Base-by-base conservation (phyloP, 2,888 invertebrate species). In the Cryptus viduatorius region DNA sequence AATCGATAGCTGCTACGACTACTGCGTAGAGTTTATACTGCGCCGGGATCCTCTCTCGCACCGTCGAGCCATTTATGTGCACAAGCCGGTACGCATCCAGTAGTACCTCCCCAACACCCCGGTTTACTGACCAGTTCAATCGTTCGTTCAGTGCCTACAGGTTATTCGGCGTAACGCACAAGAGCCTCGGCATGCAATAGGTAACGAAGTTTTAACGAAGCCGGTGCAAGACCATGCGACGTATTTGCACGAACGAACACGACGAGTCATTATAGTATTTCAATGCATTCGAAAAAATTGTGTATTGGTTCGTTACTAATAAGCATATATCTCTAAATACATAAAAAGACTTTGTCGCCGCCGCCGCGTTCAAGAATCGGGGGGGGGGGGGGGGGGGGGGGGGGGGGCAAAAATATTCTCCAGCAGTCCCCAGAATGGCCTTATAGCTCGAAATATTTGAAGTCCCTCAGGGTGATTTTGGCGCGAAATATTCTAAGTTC, bases 21-120 rank as follows among this genome's bases (percentile, higher is more conserved):
- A 76, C 31, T 42, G 44, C 37, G 61, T 31, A 29, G 50, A 65
- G 67, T 59, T 61, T 24, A 78, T 68, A 71, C 46, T 69, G 19
- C 56, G 59, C 67, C 72, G 56, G 79, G 71, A 83, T 71, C 81
- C 79, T 84, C 79, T 84, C 82, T 56, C 67, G 79, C 73, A 80
- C 75, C 82, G 64, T 69, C 80, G 82, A 88, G 88, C 82, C 82
- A 82, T 84, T 86, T 83, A 82, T 79, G 80, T 77, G 83, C 83
- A 80, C 76, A 61, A 72, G 76, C 59, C 65, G 61, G 68, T 69
- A 56, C 76, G 67, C 73, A 48, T 53, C 61, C 50, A 48, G 29
- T 56, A 61, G 29, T 65, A 61, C 59, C 14, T 44, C 16, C 61
- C 73, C 59, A 53, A 73, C 44, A 75, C 78, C 64, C 53, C 53